phyloP scores from a whole-genome alignment of 2,113 vertebrate species.

The Chaetops frenatus region DNA sequence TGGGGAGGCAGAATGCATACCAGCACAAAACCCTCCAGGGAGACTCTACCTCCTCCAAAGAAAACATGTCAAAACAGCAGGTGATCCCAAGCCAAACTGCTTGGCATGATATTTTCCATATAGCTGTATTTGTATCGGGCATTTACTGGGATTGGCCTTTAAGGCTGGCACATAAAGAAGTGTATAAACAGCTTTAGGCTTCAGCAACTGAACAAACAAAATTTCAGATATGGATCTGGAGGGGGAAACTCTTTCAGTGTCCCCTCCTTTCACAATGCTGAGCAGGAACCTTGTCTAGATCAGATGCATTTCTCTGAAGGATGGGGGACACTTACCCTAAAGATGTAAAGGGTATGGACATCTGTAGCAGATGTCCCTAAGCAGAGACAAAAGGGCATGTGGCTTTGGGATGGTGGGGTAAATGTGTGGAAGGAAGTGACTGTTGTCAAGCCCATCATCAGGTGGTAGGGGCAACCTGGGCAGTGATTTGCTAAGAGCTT shows the following conservation, averaged over 20 bases:
- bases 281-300: background rate
- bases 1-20: fast-evolving
- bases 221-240: background rate
- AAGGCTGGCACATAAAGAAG: background rate
- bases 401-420: background rate
- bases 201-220: background rate
- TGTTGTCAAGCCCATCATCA: background rate
- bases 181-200: background rate
- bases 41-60: background rate
- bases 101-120: background rate
- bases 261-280: background rate
- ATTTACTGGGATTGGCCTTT: background rate
- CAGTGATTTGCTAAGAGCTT: background rate
- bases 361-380: background rate
- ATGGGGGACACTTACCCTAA: background rate
- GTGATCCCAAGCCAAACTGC: background rate
- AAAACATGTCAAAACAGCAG: background rate
- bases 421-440: background rate
- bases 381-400: background rate
- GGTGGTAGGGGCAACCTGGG: no score
- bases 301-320: background rate
- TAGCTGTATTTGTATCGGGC: background rate
- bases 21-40: background rate
- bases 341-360: background rate
- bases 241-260: fast-evolving